Percentiles rank a stretch among this genome's conserved stretches.
These are phyloP conservation scores for Pocillopora grandis DNA, from an alignment of 92 coral and sea anemone genomes.

Conservation along the genomic window DNA sequence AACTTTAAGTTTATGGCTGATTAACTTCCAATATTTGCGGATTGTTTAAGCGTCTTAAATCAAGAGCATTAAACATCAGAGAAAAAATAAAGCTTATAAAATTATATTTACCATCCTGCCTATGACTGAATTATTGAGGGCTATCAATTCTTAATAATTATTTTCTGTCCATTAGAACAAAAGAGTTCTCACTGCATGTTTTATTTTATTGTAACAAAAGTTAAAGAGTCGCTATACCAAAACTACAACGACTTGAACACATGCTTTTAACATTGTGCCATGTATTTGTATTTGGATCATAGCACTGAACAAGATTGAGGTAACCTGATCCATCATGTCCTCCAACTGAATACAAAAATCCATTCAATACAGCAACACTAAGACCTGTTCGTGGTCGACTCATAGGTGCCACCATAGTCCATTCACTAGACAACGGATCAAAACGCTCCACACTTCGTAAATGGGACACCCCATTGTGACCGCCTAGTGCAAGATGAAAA, in stretches of 20 bases:
- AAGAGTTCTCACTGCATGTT: background rate
- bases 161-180: background rate
- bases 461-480: slow-evolving; percentile 92
- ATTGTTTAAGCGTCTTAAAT: no score
- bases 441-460: slow-evolving; percentile 87
- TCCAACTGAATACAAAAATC: slow-evolving; percentile 79
- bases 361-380: slow-evolving; percentile 80
- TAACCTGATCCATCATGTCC: slow-evolving; percentile 94
- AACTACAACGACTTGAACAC: slow-evolving; percentile 88
- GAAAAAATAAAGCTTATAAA: no score
- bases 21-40: no score
- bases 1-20: no score
- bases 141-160: background rate
- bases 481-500: slow-evolving; percentile 54
- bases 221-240: slow-evolving; percentile 80
- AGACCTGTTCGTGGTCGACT: slow-evolving; percentile 84
- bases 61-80: no score
- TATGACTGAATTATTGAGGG: no score
- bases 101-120: no score
- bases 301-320: slow-evolving; percentile 77
- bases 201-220: background rate
- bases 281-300: slow-evolving; percentile 63
- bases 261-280: slow-evolving; percentile 73
- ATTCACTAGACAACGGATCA: slow-evolving; percentile 89
- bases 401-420: slow-evolving; percentile 90